Conservation (phyloP, 2,113 vertebrate genomes). For the Pterocles gutturalis region DNA sequence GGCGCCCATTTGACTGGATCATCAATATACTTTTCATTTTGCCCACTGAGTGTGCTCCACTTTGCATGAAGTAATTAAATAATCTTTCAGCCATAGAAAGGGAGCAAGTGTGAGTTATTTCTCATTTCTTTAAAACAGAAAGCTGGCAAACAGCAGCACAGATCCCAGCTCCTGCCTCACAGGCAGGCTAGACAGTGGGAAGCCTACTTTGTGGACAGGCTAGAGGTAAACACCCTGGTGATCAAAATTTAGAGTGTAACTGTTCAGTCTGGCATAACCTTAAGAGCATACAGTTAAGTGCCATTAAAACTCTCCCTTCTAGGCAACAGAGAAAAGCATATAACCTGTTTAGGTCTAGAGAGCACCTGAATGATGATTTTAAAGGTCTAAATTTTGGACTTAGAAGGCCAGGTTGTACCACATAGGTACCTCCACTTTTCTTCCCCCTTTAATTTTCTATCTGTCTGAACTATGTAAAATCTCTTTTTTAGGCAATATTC, state of each 20-base stretch:
- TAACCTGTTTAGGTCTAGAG: neutral
- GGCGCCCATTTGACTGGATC: neutral
- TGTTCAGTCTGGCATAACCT: neutral
- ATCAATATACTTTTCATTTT: neutral
- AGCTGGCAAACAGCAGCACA: neutral
- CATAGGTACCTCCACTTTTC: neutral
- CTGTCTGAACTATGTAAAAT: neutral
- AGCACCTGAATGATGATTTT: neutral
- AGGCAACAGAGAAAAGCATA: neutral
- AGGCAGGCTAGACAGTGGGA: neutral
- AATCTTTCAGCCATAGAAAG: neutral
- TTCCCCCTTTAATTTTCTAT: neutral
- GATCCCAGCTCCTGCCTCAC: neutral
- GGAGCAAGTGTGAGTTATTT: neutral
- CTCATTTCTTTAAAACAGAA: neutral
- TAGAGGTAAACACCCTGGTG: neutral
- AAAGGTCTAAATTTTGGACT: neutral
- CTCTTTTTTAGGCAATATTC: neutral
- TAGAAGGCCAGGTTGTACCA: neutral
- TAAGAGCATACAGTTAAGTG: neutral
- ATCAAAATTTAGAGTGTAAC: neutral
- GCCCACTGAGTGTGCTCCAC: neutral
- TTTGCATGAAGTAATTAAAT: neutral
- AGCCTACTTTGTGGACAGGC: neutral
- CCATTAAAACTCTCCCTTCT: neutral